Conservation (phyloP, 1,140 invertebrate species). For the Cyclargus thomasi region DNA sequence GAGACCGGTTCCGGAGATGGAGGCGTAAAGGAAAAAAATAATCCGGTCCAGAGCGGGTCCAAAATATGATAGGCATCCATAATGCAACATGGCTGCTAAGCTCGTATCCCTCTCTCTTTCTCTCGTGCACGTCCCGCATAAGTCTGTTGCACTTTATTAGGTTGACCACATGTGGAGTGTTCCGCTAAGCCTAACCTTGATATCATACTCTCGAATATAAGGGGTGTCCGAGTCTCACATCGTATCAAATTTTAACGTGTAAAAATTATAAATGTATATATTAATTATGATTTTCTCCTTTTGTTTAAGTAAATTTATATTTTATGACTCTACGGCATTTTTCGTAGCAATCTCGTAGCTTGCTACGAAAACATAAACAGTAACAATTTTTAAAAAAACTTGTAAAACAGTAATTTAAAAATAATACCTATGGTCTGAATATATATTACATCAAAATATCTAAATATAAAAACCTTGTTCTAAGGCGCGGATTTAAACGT, state of each 20-base stretch:
- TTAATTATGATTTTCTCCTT: not conserved
- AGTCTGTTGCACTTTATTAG: slow-evolving; percentile 64
- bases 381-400: no score
- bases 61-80: slow-evolving; percentile 76
- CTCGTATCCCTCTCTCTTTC: slow-evolving; percentile 55
- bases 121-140: slow-evolving; percentile 34
- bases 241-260: slow-evolving; percentile 12
- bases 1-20: slow-evolving; percentile 66
- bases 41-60: slow-evolving; percentile 69
- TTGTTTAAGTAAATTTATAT: no score
- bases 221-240: slow-evolving; percentile 41
- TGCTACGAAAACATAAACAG: no score
- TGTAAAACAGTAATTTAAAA: no score
- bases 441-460: no score
- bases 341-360: no score
- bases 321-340: no score
- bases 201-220: slow-evolving; percentile 67
- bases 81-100: slow-evolving; percentile 74
- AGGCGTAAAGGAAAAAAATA: slow-evolving; percentile 71
- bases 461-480: no score
- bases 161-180: slow-evolving; percentile 75
- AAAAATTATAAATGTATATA: not conserved
- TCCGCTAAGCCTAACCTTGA: slow-evolving; percentile 73
- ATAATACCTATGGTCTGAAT: no score
- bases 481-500: no score